Conservation (phyloP, 2,797 vertebrate genomes). For the Cirrhinus molitorella region DNA sequence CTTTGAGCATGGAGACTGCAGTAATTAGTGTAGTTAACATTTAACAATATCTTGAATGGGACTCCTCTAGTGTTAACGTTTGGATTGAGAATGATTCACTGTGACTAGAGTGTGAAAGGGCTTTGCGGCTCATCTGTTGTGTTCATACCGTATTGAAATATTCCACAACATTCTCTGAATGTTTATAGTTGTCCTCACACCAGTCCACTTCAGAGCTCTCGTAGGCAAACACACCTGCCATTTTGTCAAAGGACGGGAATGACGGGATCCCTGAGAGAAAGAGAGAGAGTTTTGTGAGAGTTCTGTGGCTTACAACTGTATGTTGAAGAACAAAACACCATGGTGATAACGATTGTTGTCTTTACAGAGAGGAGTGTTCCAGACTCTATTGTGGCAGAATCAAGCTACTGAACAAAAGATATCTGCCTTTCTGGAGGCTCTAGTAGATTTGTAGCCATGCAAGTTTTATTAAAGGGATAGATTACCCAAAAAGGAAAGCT, state of each 20-base stretch:
- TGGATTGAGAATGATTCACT: background rate
- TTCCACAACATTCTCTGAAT: slow-evolving; percentile 87
- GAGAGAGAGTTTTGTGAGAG: background rate
- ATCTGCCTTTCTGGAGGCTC: slow-evolving; percentile 5
- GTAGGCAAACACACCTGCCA: slow-evolving; percentile 87
- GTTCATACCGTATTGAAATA: slow-evolving; percentile 93
- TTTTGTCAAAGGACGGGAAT: slow-evolving; percentile 71
- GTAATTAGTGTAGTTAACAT: background rate
- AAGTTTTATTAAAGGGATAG: background rate
- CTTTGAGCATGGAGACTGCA: slow-evolving; percentile 8
- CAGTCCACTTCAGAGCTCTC: slow-evolving; percentile 94
- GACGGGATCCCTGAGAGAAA: slow-evolving; percentile 69
- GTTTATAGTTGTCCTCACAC: slow-evolving; percentile 93
- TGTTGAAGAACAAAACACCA: slow-evolving; percentile 12
- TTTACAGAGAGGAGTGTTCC: slow-evolving; percentile 21
- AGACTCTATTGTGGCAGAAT: slow-evolving; percentile 11
- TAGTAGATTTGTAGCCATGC: background rate
- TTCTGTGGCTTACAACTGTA: background rate
- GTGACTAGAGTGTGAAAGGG: slow-evolving; percentile 3
- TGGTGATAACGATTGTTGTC: slow-evolving; percentile 21
- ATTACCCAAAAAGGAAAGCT: background rate
- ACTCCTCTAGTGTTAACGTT: slow-evolving; percentile 1
- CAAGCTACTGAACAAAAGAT: slow-evolving; percentile 31
- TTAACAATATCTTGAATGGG: background rate
- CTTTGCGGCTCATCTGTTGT: background rate